Evolutionary conservation across 2,113 vertebrate species (phyloP).

Genomic region (Oncorhynchus gorbuscha): DNA sequence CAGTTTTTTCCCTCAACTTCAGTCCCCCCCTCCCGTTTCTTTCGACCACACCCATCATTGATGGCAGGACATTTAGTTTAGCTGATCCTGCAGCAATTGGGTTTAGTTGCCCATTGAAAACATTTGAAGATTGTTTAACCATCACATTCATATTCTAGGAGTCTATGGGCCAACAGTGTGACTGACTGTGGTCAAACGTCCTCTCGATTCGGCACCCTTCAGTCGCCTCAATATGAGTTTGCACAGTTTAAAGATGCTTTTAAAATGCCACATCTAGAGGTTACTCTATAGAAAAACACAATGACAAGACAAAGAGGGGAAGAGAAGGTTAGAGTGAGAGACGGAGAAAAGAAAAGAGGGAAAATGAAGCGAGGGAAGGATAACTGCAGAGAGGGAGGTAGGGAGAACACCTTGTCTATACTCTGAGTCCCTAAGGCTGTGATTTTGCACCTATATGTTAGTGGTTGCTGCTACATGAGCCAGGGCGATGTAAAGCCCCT

Average conservation of each 20-base stretch:
- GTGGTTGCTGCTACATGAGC: slow-evolving; percentile 39
- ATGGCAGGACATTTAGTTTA: neutral
- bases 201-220: too few relatives aligned
- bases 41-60: neutral
- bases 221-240: neutral
- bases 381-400: neutral
- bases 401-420: neutral
- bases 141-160: neutral
- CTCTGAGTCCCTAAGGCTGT: slow-evolving; percentile 3
- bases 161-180: neutral
- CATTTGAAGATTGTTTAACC: neutral
- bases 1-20: neutral
- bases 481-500: slow-evolving; percentile 24
- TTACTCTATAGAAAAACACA: neutral
- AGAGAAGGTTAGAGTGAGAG: neutral
- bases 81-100: neutral
- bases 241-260: too few relatives aligned
- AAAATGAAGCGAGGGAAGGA: neutral
- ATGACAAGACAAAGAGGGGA: neutral
- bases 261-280: too few relatives aligned
- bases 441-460: slow-evolving; percentile 36
- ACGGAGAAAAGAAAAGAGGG: neutral
- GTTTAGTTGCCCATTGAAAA: neutral
- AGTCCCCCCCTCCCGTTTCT: neutral
- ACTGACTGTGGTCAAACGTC: neutral